Evolutionary conservation across 2,113 vertebrate genomes (phyloP).

Genomic region (Labeo rohita): DNA sequence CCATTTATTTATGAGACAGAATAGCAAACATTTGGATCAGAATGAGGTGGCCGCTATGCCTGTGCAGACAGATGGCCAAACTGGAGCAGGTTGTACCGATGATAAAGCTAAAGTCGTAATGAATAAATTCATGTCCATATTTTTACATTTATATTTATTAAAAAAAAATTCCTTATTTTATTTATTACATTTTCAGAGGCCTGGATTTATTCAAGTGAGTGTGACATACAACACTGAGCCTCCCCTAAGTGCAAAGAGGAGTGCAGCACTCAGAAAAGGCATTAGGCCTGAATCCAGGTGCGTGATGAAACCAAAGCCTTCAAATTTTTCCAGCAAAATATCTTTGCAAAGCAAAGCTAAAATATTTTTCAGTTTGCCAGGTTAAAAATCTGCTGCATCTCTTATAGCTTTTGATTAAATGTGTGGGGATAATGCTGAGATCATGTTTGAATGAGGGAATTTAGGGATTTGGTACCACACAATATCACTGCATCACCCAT

Average conservation of each 20-base stretch:
- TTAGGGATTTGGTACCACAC: constrained; percentile 26
- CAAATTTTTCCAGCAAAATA: not conserved
- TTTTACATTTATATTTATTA: not conserved
- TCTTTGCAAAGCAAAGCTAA: constrained; percentile 12
- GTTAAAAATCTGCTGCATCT: not conserved
- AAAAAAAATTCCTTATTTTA: not conserved
- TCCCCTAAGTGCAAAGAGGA: constrained; percentile 17
- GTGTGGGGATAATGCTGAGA: not conserved
- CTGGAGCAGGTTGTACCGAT: not conserved
- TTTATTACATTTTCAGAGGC: constrained; percentile 42
- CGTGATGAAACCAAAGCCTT: constrained; percentile 27
- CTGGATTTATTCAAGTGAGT: not conserved
- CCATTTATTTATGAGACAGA: constrained; percentile 41
- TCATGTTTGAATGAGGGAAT: constrained; percentile 8
- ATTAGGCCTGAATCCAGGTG: constrained; percentile 42
- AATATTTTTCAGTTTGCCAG: constrained; percentile 19
- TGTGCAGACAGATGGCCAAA: constrained; percentile 54
- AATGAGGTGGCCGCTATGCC: not conserved
- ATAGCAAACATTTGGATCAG: constrained; percentile 34
- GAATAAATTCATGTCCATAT: not conserved
- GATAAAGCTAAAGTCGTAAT: constrained; percentile 6
- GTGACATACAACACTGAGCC: constrained; percentile 28
- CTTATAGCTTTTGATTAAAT: constrained; percentile 11
- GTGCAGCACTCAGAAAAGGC: constrained; percentile 31
- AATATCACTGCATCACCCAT: constrained; percentile 58